Evolutionary conservation across 2,888 invertebrate species (phyloP).

Genomic region (Lochmaea crataegi): DNA sequence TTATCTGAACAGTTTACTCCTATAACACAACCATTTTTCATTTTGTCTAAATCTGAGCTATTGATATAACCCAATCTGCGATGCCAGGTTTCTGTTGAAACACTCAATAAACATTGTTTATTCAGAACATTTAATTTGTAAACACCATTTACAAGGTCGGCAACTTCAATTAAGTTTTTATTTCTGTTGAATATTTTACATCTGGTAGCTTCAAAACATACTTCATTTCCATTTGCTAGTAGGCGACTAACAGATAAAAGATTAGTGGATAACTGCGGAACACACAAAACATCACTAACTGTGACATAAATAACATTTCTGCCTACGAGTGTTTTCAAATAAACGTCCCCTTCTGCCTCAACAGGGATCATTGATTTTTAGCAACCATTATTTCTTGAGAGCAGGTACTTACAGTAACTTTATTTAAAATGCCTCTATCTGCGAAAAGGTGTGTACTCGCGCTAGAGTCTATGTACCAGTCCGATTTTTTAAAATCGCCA

Average conservation of each 20-base stretch:
- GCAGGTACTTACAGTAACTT: background rate
- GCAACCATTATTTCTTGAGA: background rate
- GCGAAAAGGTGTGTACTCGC: conserved; percentile 49
- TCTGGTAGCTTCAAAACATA: no score
- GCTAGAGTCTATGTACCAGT: conserved; percentile 52
- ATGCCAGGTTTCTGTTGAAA: no score
- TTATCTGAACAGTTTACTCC: no score
- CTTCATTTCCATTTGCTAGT: conserved; percentile 28
- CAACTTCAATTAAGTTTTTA: no score
- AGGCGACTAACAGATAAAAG: conserved; percentile 36
- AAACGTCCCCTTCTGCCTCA: conserved; percentile 25
- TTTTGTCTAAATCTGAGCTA: no score
- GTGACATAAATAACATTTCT: conserved; percentile 12
- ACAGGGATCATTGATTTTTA: conserved; percentile 17
- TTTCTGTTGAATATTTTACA: no score
- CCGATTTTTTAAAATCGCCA: conserved; percentile 39
- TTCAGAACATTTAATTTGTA: no score
- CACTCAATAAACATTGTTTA: no score
- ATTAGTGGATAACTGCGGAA: conserved; percentile 36
- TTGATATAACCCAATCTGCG: no score
- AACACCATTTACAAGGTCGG: no score
- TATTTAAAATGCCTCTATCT: conserved; percentile 38
- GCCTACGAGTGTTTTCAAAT: conserved; percentile 25
- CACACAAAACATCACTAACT: conserved; percentile 31
- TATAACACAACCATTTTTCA: no score